Evolutionary conservation across 2,113 vertebrate genomes (phyloP).

Genomic region (Sceloporus undulatus): DNA sequence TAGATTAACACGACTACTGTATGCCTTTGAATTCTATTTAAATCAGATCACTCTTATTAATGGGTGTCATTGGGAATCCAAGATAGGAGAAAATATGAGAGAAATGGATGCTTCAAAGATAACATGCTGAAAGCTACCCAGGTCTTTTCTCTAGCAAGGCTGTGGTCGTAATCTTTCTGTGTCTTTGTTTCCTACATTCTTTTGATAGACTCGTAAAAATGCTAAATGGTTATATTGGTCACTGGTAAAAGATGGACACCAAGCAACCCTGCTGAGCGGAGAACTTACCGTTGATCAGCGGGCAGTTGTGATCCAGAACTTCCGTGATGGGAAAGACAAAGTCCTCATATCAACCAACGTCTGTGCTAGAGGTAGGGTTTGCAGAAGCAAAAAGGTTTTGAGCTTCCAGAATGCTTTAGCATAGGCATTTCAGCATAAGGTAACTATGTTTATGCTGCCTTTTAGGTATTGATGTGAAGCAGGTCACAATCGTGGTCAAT

Average conservation of each 20-base stretch:
- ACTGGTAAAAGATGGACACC: conserved; percentile 76
- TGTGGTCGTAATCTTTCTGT: not conserved
- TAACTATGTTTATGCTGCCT: not conserved
- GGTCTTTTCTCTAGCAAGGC: too few species aligned
- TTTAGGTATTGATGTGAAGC: conserved; percentile 81
- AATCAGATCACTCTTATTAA: not conserved
- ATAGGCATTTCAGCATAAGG: too few species aligned
- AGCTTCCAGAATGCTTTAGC: not conserved
- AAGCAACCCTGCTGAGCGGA: conserved; percentile 74
- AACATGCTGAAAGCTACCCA: not conserved
- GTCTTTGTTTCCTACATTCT: fast-evolving
- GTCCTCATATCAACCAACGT: conserved; percentile 84
- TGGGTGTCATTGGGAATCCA: too few species aligned
- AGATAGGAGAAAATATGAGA: not conserved
- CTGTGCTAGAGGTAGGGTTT: conserved; percentile 78
- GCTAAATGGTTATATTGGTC: conserved; percentile 72
- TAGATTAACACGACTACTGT: too few species aligned
- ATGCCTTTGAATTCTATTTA: too few species aligned
- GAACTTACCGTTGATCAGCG: conserved; percentile 77
- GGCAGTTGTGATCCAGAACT: conserved; percentile 78
- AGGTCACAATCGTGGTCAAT: conserved; percentile 82
- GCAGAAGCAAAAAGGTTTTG: not conserved
- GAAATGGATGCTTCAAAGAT: not conserved
- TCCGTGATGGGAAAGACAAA: conserved; percentile 80
- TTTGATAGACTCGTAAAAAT: conserved; percentile 61